Evolutionary conservation across 2,888 invertebrate genomes (phyloP).

Genomic region (Pasiphila rectangulata): DNA sequence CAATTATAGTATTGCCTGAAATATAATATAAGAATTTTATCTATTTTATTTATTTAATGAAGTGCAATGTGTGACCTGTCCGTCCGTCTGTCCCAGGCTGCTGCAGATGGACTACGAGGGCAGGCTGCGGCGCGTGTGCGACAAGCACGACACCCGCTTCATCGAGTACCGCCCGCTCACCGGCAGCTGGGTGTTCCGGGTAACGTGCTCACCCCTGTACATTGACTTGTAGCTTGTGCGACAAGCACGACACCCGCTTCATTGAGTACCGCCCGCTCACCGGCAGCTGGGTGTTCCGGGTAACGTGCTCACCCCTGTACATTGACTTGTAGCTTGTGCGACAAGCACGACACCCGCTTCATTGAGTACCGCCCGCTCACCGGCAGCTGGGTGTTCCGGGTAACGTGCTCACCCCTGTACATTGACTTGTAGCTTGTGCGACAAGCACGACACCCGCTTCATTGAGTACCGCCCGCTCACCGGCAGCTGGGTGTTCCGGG

Average conservation of each 20-base stretch:
- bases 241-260: conserved; percentile 93
- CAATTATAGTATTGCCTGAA: too few species aligned
- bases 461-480: conserved; percentile 97
- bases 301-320: too few species aligned
- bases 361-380: conserved; percentile 97
- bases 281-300: conserved; percentile 98
- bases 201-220: too few species aligned
- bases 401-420: too few species aligned
- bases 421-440: too few species aligned
- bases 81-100: conserved; percentile 66
- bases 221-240: too few species aligned
- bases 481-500: conserved; percentile 98
- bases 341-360: conserved; percentile 93
- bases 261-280: conserved; percentile 97
- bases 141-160: conserved; percentile 93
- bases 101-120: conserved; percentile 91
- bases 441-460: conserved; percentile 93
- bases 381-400: conserved; percentile 98
- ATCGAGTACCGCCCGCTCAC: conserved; percentile 97
- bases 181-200: conserved; percentile 98
- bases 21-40: too few species aligned
- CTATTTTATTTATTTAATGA: too few species aligned
- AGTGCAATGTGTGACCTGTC: neutral
- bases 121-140: conserved; percentile 90
- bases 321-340: too few species aligned